phyloP scores from a whole-genome alignment of 1,140 invertebrate species.

The Centruroides vittatus region DNA sequence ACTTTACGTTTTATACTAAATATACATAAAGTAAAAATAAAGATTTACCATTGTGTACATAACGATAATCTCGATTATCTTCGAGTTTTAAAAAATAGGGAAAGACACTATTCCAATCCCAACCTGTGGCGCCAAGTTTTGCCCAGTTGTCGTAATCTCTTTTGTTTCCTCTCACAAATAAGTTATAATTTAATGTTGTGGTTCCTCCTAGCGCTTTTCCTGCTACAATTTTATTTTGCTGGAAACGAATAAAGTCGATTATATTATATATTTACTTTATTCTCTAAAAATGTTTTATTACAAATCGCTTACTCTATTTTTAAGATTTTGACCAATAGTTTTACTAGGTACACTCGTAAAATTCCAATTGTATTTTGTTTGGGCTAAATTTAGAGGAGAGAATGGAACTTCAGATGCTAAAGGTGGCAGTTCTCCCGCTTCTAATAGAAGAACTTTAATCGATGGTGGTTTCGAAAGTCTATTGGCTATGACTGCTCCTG shows the following conservation, averaged over 20 bases:
- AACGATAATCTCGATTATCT: slow-evolving; percentile 14
- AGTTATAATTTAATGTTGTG: slow-evolving; percentile 72
- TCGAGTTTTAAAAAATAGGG: slow-evolving; percentile 42
- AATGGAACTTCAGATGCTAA: background rate
- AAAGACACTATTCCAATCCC: slow-evolving; percentile 70
- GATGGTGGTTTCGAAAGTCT: background rate
- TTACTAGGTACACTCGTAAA: no score
- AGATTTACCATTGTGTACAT: background rate
- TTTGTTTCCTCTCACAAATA: slow-evolving; percentile 68
- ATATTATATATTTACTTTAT: no score
- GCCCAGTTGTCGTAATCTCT: slow-evolving; percentile 80
- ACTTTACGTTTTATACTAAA: no score
- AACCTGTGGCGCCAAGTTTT: slow-evolving; percentile 60
- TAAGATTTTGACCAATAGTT: no score
- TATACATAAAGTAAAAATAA: no score
- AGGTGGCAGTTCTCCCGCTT: background rate
- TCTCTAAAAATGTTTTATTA: no score
- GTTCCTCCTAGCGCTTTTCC: slow-evolving; percentile 38
- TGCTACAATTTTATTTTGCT: no score
- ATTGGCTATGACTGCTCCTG: background rate
- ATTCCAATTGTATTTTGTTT: no score
- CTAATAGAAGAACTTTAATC: background rate
- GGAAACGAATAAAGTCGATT: no score
- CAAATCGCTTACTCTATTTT: no score
- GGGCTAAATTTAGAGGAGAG: no score